Percentiles rank a stretch among this genome's conserved stretches.
Evolutionary conservation across 2,113 vertebrate species (phyloP).

Genomic region (Syrmaticus mikado): DNA sequence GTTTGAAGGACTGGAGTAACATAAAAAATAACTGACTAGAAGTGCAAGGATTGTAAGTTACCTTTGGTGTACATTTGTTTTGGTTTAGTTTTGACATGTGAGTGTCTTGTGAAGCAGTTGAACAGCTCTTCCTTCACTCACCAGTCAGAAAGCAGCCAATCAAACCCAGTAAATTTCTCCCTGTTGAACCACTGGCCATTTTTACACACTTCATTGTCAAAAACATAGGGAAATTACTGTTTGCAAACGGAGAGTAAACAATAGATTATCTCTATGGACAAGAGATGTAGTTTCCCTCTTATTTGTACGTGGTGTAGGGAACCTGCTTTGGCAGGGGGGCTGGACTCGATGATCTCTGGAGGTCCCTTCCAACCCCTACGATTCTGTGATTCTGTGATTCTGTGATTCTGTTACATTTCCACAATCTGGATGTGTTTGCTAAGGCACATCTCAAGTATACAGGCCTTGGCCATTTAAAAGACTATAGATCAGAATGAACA

Average conservation of each 20-base stretch:
- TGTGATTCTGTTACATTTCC: background rate
- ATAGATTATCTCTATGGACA: background rate
- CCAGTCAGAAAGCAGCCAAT: background rate
- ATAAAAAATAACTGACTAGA: background rate
- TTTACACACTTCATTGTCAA: background rate
- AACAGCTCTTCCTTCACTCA: background rate
- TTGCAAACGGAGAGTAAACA: background rate
- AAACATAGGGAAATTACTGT: background rate
- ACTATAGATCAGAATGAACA: background rate
- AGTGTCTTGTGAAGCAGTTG: background rate
- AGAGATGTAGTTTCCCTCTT: background rate
- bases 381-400: no score
- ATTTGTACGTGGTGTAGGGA: background rate
- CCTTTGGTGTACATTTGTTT: background rate
- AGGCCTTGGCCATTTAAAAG: background rate
- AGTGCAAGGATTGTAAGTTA: accelerated
- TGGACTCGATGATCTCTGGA: no score
- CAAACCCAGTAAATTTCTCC: background rate
- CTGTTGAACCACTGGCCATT: background rate
- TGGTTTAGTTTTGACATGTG: background rate
- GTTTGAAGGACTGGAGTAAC: background rate
- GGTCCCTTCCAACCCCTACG: no score
- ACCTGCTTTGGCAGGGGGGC: no score
- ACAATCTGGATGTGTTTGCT: background rate
- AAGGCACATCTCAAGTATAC: background rate